Percentiles rank a stretch among this genome's conserved stretches.
Evolutionary conservation across 2,797 vertebrate genomes (phyloP).

Genomic region (Kryptolebias ocellatus): DNA sequence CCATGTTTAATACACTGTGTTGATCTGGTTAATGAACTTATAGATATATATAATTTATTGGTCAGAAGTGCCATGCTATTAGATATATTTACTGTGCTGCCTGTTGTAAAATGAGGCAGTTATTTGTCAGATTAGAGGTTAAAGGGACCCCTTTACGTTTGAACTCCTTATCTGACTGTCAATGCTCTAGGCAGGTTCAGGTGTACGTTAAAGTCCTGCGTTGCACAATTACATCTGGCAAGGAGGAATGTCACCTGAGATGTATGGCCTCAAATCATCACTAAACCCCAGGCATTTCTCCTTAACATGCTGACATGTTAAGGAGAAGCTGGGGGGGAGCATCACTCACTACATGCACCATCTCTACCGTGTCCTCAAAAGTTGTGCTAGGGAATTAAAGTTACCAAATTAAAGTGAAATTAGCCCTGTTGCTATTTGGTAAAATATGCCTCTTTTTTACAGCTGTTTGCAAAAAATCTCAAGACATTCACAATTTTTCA

Average conservation of each 20-base stretch:
- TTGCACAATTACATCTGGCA: slow-evolving; percentile 70
- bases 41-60: no score
- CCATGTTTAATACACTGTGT: no score
- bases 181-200: slow-evolving; percentile 66
- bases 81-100: slow-evolving; percentile 11
- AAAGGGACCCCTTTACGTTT: slow-evolving; percentile 41
- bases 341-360: slow-evolving; percentile 5
- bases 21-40: no score
- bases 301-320: slow-evolving; percentile 13
- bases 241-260: slow-evolving; percentile 53
- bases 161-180: slow-evolving; percentile 65
- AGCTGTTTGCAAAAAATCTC: no score
- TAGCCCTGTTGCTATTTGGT: neutral
- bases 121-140: slow-evolving; percentile 37
- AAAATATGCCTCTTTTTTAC: no score
- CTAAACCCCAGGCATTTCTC: slow-evolving; percentile 45
- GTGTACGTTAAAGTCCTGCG: slow-evolving; percentile 53
- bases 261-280: slow-evolving; percentile 48
- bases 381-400: neutral
- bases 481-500: no score
- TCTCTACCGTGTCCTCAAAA: slow-evolving; percentile 1
- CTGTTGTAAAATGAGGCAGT: slow-evolving; percentile 29
- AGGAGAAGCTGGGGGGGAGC: neutral
- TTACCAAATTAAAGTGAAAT: neutral
- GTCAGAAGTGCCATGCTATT: no score